Base-by-base conservation (phyloP, 2,888 invertebrate genomes). In the Rhingia campestris region DNA sequence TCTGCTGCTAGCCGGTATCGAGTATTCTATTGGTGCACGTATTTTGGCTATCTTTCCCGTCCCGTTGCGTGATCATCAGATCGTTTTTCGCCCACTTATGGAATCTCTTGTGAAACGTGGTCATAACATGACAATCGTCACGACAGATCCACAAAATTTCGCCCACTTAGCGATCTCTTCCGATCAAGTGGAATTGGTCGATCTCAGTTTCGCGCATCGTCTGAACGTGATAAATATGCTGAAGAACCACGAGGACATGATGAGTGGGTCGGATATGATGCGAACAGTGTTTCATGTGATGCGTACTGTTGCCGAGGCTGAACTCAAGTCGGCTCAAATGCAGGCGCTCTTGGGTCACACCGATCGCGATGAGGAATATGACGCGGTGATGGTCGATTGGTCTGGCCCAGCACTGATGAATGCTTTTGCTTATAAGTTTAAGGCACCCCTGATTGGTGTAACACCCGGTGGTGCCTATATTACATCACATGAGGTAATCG, bases 341-440 rank as follows among this genome's bases (percentile, higher is more conserved):
- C 86, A 88, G 80, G 39, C 85, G 12, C 59, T 89, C 2, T 72
- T 89, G 4, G 51, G 53, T 47, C n/a, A 53, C n/a, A 41, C 51
- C 7, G 22, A 37, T 47, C 81, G 86, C 3, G 64, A 82, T 30
- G 56, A 92, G 74, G 91, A 91, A 37, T 94, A 94, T 86, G 94
- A 94, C 88, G 87, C 94, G 39, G 92, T 94, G 0, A 89, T 94
- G 45, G 91, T 92, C 3, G 94, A 94, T 88, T 92, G 92, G n/a
- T 91, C 93, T 6, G 90, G 92, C 4, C 86, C 87, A n/a, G 93
- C 93, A 0, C 67, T 92, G 0, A 87, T 93, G 45, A 93, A 92
- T 72, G 93, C 92, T 0, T 92, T 93, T 22, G 93, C 93, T 22
- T 92, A 93, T 49, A 92, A 92, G 86, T 94, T 94, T 87, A 88